Evolutionary conservation across 1,140 invertebrate genomes (phyloP), one percentile per base, ranked within the genome.

Genomic region (Amyelois transitella): DNA sequence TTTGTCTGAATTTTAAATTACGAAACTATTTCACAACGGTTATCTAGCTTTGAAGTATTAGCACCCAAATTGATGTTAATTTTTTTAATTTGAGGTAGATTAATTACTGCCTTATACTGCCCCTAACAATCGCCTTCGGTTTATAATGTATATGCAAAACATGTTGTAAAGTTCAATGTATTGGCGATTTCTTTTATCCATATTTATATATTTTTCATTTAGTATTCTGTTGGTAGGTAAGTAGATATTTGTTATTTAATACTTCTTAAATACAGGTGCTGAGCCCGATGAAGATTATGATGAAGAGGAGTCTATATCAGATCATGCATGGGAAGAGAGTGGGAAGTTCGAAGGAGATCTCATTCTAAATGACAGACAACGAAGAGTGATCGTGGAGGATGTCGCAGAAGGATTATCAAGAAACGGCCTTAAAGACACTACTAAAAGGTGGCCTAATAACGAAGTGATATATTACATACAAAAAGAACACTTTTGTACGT

Each of bases 381-480:
- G 85, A 51, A 71, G 77, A 1, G 69, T 86, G 32, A 84, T 90
- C 28, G 74, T 89, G 0, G 69, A 86, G 43, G 72, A 85, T 44
- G 75, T 89, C 6, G 86, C 76, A 0, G 75, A 87, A 53, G 82
- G 88, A 3, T 69, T 89, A 0, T 80, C 88, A 8, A 75, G 91
- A 55, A 93, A 94, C 58, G 93, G 91, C 0, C 67, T 94, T 10
- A 75, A 90, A 14, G 90, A 93, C 63, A 88, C 88, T 14, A 88
- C 88, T 2, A 88, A 88, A 17, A 87, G 90, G 32, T 94, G 93
- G 93, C 90, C 90, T 0, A 87, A 90, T 48, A 93, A 91, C 28
- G 88, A 92, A 45, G 89, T 94, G 2, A 90, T 93, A 18, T 92
- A 92, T 62, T 89, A 89, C 38, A 93, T 94, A 18, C 86, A 91